phyloP scores from a whole-genome alignment of 2,888 invertebrate species.

The Candidula unifasciata region DNA sequence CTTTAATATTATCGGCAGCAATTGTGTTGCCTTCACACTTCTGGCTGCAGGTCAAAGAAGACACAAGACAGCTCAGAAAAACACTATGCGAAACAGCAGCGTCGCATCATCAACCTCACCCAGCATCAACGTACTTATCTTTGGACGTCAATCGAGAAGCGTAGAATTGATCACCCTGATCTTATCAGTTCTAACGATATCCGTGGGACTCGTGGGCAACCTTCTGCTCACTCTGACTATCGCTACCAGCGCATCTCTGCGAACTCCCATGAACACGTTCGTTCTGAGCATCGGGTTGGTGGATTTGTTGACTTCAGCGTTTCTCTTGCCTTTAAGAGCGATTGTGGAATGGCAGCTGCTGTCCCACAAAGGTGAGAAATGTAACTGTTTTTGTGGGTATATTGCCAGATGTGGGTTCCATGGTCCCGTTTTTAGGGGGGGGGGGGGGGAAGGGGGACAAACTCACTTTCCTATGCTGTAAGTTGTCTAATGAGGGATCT shows the following conservation, averaged over 20 bases:
- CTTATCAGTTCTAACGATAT: conserved; percentile 18
- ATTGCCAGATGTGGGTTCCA: too few relatives aligned
- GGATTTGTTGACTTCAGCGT: conserved; percentile 59
- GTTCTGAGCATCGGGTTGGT: conserved; percentile 59
- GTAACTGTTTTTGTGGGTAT: background rate
- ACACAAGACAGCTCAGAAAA: background rate
- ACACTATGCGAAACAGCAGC: conserved; percentile 19
- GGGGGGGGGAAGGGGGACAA: too few relatives aligned
- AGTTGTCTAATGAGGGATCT: too few relatives aligned
- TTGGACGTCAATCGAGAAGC: background rate
- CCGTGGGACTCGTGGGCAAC: conserved; percentile 33
- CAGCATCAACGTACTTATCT: background rate
- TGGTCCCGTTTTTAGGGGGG: too few relatives aligned
- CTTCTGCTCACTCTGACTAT: conserved; percentile 33
- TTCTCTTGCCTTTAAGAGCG: conserved; percentile 59
- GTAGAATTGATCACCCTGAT: conserved; percentile 7
- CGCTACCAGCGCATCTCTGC: conserved; percentile 45
- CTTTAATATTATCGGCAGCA: too few relatives aligned
- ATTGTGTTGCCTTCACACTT: too few relatives aligned
- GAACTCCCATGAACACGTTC: conserved; percentile 62
- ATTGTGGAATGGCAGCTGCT: background rate
- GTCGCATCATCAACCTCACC: background rate
- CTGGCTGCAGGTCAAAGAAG: too few relatives aligned
- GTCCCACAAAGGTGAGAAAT: background rate
- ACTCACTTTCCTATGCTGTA: too few relatives aligned